Conservation (phyloP, 2,113 vertebrate genomes). For the Ceratotherium simum region DNA sequence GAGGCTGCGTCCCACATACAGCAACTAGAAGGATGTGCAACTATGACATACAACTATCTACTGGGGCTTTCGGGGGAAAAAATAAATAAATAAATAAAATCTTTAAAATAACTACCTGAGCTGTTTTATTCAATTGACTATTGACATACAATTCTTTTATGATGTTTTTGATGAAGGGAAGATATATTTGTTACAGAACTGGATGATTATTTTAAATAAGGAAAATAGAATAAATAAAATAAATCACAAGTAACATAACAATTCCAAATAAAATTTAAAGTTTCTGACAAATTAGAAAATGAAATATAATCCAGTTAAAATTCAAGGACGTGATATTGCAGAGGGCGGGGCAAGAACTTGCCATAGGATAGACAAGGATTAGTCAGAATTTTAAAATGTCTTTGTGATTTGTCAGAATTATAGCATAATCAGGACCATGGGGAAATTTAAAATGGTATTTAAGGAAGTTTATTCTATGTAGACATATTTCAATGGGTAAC, state of each 20-base stretch:
- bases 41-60: too few species aligned
- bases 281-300: background rate
- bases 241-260: background rate
- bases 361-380: background rate
- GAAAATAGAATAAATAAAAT: background rate
- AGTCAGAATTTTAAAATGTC: background rate
- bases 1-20: too few species aligned
- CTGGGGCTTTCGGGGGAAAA: too few species aligned
- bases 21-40: too few species aligned
- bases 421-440: background rate
- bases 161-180: background rate
- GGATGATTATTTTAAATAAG: background rate
- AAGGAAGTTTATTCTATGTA: background rate
- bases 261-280: background rate
- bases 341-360: background rate
- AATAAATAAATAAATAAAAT: too few species aligned
- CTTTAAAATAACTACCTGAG: background rate
- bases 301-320: background rate
- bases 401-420: background rate
- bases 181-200: background rate
- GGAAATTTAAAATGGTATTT: background rate
- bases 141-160: background rate
- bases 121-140: background rate
- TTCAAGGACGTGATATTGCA: background rate
- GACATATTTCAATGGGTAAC: background rate